phyloP scores from a whole-genome alignment of 2,113 vertebrate species.

The Nansenia antarctica region DNA sequence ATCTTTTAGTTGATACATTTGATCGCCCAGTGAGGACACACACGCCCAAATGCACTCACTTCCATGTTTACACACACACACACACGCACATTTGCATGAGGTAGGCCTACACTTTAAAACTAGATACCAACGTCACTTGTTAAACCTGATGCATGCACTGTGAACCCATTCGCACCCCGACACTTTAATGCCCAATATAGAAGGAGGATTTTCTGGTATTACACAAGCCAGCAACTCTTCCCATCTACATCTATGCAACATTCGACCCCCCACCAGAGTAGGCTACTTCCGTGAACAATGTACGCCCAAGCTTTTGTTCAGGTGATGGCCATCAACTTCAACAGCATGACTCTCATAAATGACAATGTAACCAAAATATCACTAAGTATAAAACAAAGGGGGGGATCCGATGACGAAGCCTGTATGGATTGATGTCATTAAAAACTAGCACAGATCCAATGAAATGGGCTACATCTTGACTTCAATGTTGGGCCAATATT shows the following conservation, averaged over 20 bases:
- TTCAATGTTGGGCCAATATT: neutral
- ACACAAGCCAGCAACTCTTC: constrained; percentile 40
- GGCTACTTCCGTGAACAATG: constrained; percentile 12
- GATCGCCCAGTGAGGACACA: neutral
- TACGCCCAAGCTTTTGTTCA: constrained; percentile 8
- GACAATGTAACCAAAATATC: constrained; percentile 46
- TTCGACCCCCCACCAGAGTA: constrained; percentile 12
- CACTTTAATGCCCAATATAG: constrained; percentile 72
- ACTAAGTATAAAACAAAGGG: constrained; percentile 10
- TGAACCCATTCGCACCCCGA: constrained; percentile 78
- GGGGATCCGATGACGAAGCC: neutral
- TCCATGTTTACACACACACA: constrained; percentile 34
- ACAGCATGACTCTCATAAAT: constrained; percentile 44
- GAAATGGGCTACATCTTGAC: neutral
- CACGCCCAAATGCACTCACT: constrained; percentile 2
- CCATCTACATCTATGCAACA: constrained; percentile 25
- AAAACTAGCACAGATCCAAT: neutral
- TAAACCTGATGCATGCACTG: constrained; percentile 70
- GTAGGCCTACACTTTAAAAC: constrained; percentile 41
- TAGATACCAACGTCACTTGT: constrained; percentile 69
- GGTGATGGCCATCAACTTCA: constrained; percentile 14
- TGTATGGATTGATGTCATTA: neutral
- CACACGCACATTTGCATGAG: constrained; percentile 38
- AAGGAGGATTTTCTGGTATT: constrained; percentile 65
- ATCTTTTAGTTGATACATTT: neutral